Evolutionary conservation across 2,888 invertebrate species (phyloP).

Genomic region (Blastobasis adustella): DNA sequence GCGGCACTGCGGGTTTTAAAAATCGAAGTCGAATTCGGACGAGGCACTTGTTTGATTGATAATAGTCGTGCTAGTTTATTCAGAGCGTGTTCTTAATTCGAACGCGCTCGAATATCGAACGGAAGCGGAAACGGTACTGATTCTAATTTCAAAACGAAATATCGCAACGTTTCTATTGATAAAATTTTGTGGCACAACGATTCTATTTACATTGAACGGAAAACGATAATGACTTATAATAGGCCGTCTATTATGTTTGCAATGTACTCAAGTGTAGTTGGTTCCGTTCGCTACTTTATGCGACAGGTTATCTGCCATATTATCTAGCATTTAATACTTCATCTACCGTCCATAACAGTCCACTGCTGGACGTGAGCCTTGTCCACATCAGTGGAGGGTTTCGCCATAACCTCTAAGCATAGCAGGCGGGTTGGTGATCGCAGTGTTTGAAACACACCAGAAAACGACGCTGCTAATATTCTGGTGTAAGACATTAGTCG

Average conservation of each 20-base stretch:
- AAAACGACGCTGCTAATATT: no score
- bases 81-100: constrained; percentile 63
- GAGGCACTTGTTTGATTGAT: constrained; percentile 9
- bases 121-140: constrained; percentile 73
- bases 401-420: no score
- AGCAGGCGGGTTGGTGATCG: no score
- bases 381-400: no score
- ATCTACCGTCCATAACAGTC: no score
- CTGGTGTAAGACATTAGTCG: no score
- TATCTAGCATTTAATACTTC: no score
- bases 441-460: no score
- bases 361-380: no score
- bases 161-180: constrained; percentile 69
- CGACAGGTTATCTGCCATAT: no score
- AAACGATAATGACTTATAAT: constrained; percentile 63
- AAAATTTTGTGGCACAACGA: constrained; percentile 59
- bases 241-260: constrained; percentile 22
- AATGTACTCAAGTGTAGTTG: no score
- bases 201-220: constrained; percentile 66
- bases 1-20: not conserved
- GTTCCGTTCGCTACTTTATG: no score
- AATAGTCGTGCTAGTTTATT: constrained; percentile 51
- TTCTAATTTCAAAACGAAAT: constrained; percentile 70
- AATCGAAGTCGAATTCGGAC: not conserved
- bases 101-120: constrained; percentile 65